Base-by-base conservation (phyloP, 1,140 invertebrate species). In the Caenorhabditis tropicalis region DNA sequence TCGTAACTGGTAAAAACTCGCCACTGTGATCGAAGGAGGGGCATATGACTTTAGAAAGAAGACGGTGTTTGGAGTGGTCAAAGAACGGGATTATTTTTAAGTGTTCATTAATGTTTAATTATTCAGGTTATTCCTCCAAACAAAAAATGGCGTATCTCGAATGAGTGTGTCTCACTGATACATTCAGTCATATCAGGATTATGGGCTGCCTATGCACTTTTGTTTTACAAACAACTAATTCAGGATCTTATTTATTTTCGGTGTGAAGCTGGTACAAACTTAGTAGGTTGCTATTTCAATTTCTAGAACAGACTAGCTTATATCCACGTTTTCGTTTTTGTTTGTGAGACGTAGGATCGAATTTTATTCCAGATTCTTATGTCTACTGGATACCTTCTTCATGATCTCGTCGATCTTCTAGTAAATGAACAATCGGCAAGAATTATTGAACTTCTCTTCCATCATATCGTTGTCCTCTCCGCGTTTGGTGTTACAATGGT, bases 81-180 rank as follows among this genome's bases (percentile, higher is more conserved):
- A n/a, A n/a, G n/a, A n/a, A n/a, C n/a, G n/a, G n/a, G n/a, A n/a
- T n/a, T n/a, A n/a, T n/a, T n/a, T n/a, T n/a, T n/a, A n/a, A n/a
- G n/a, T n/a, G n/a, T n/a, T n/a, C n/a, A n/a, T n/a, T n/a, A n/a
- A n/a, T 15, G 43, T 27, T 85, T 27, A 1, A 16, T 12, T 58
- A 31, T 90, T 81, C 81, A 91, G 87, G 83, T 85, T 21, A 85
- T 91, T 43, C 90, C 90, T 31, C 89, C 89, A 0, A 91, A 91
- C 83, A 90, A 91, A 48, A 91, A 91, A 79, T 91, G 90, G 90
- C 82, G 90, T 27, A 91, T 91, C 36, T 91, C 89, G 0, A 91
- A 91, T 83, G 90, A 91, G 70, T 81, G 82, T 48, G 89, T 91
- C 10, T 91, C 90, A 2, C 70, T 91, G 21, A 84, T 91, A 31